Evolutionary conservation across 2,113 vertebrate genomes (phyloP).

Genomic region (Poeciliopsis occidentalis): DNA sequence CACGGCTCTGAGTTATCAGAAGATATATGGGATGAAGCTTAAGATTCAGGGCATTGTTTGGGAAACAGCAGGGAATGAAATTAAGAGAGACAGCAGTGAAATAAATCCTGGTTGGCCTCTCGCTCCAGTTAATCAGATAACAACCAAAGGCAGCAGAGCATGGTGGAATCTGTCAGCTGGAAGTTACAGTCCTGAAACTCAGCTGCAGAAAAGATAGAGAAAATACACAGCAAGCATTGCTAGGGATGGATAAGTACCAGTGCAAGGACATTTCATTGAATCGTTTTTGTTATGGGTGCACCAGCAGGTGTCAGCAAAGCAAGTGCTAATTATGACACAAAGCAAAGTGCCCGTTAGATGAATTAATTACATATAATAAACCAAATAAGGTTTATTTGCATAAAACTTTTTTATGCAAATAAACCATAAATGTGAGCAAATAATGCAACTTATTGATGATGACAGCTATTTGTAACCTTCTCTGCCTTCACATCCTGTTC

Average conservation of each 20-base stretch:
- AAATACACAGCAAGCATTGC: constrained; percentile 34
- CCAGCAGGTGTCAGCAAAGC: constrained; percentile 79
- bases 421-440: constrained; percentile 22
- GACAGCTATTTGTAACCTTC: background rate
- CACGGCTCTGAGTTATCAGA: constrained; percentile 10
- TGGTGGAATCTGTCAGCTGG: constrained; percentile 49
- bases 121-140: constrained; percentile 74
- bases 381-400: too few relatives aligned
- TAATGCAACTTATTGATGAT: background rate
- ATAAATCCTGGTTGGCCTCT: constrained; percentile 69
- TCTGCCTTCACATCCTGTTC: too few relatives aligned
- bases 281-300: constrained; percentile 59
- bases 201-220: constrained; percentile 23
- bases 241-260: too few relatives aligned
- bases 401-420: constrained; percentile 43
- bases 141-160: constrained; percentile 66
- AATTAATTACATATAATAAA: constrained; percentile 53
- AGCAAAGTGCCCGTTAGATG: constrained; percentile 20
- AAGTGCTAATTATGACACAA: constrained; percentile 58
- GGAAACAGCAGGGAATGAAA: constrained; percentile 66
- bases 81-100: constrained; percentile 68
- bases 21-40: constrained; percentile 37
- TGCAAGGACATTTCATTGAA: constrained; percentile 36
- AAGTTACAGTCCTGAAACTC: constrained; percentile 47
- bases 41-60: constrained; percentile 62